Base-by-base conservation (phyloP, 2,888 invertebrate species). In the Drosophila paracracens region DNA sequence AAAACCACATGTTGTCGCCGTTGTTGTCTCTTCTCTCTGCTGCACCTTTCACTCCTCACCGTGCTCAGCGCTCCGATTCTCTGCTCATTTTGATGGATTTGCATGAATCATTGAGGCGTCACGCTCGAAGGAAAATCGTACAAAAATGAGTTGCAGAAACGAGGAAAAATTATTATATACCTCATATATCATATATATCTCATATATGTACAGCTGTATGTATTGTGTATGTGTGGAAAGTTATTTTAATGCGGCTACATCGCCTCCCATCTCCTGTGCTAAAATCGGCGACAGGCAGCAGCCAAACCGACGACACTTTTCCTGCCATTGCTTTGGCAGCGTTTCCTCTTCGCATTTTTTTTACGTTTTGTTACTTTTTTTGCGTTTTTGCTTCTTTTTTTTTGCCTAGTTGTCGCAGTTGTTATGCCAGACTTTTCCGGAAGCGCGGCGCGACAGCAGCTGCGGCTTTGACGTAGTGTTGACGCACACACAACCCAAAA, bases 71-170 rank as follows among this genome's bases (percentile, higher is more conserved):
- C 46, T 46, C 16, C 16, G 25, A 46, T 52, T 61, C 63, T 51
- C 57, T 38, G 51, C 35, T 69, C 7, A 69, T 60, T 79, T 80
- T 89, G 89, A 90, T 89, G 91, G 84, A 90, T 91, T 88, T 91
- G 89, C 89, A 91, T 89, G 91, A 89, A 88, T 91, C 89, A 89
- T 91, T 89, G 91, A 83, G 75, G 87, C 91, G 89, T 90, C 90
- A 91, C 90, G 85, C 90, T 86, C 81, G 86, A 78, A 76, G 66
- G 76, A 89, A 85, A 88, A 88, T 74, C 86, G 86, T 79, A 72
- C 71, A 73, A 43, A 79, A 78, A 76, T 74, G 63, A 79, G 51
- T 61, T 73, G 76, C 69, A 66, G 65, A 82, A 75, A 79, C 54
- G 60, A 61, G 62, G 57, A 70, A 78, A 75, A 75, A 74, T 72